Percentiles rank a stretch among this genome's conserved stretches.
These are phyloP conservation scores for Burhinus bistriatus DNA, from an alignment of 2,113 vertebrate genomes.

Conservation along the genomic window DNA sequence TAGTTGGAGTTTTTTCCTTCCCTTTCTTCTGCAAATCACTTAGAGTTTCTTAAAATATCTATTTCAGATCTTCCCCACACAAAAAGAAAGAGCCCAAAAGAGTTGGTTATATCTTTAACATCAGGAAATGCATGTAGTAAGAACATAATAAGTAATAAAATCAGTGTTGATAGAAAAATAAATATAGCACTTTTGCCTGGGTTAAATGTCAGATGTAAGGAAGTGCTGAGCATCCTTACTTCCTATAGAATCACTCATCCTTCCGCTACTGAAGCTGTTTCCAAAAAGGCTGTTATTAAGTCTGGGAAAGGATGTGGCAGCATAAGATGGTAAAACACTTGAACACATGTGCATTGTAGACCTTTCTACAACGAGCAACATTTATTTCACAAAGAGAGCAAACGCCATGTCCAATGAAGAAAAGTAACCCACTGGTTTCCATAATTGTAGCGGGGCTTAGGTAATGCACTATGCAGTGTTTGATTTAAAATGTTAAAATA, in stretches of 20 bases:
- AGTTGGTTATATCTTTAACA: slow-evolving; percentile 42
- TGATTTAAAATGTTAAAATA: slow-evolving; percentile 81
- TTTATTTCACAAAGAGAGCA: slow-evolving; percentile 45
- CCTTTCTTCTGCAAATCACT: not conserved
- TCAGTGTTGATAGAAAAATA: slow-evolving; percentile 71
- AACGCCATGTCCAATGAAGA: slow-evolving; percentile 11
- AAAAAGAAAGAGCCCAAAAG: not conserved
- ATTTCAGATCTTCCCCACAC: not conserved
- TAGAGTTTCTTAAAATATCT: not conserved
- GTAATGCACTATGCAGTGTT: slow-evolving; percentile 66
- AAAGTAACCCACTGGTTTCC: not conserved
- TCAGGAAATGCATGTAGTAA: slow-evolving; percentile 74
- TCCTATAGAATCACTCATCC: slow-evolving; percentile 71
- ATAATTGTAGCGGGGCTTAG: slow-evolving; percentile 57
- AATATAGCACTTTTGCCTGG: slow-evolving; percentile 73
- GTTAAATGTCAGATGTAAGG: slow-evolving; percentile 74
- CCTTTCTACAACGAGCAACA: slow-evolving; percentile 35
- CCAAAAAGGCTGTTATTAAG: slow-evolving; percentile 53
- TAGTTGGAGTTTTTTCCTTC: not conserved
- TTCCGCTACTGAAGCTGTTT: slow-evolving; percentile 56
- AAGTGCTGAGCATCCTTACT: slow-evolving; percentile 67
- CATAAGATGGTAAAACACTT: slow-evolving; percentile 58
- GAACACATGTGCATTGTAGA: slow-evolving; percentile 44
- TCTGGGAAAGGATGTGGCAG: slow-evolving; percentile 58
- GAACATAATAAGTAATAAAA: slow-evolving; percentile 74